phyloP scores from a whole-genome alignment of 2,113 vertebrate species.

The Trichechus manatus region DNA sequence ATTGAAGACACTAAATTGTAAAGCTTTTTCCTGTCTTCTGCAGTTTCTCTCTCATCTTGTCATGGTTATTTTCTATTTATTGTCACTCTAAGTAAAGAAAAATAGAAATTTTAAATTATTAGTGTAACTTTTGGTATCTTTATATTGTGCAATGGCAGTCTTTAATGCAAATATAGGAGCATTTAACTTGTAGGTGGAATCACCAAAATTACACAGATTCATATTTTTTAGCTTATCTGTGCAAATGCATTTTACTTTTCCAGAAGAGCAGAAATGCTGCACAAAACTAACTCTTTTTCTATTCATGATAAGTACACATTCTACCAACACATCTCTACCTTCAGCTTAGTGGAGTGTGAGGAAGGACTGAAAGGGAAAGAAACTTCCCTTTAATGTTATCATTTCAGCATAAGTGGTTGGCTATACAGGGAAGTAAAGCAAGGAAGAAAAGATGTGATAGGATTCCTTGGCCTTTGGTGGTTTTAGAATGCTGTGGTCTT shows the following conservation, averaged over 20 bases:
- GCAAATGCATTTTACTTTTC: background rate
- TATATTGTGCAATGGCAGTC: background rate
- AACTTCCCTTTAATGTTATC: background rate
- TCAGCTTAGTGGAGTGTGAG: background rate
- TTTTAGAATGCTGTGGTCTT: background rate
- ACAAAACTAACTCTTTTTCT: background rate
- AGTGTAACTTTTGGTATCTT: background rate
- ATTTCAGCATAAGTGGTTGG: background rate
- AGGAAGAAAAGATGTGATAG: background rate
- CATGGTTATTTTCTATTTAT: conserved; percentile 19
- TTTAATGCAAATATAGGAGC: background rate
- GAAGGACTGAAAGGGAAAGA: background rate
- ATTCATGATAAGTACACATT: background rate
- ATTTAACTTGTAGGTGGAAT: background rate
- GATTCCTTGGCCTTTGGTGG: background rate
- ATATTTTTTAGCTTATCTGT: background rate
- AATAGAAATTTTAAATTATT: background rate
- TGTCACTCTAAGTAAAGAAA: background rate
- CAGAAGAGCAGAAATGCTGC: background rate
- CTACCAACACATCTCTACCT: background rate
- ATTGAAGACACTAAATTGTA: background rate
- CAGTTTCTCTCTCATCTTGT: background rate
- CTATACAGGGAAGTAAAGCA: background rate
- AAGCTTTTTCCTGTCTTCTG: background rate
- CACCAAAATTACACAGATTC: background rate